A percentile compares a stretch with the other conserved stretches of the same genome.
These are phyloP conservation scores for Coremacera marginata DNA, from an alignment of 2,888 invertebrate genomes.

Conservation along the genomic window DNA sequence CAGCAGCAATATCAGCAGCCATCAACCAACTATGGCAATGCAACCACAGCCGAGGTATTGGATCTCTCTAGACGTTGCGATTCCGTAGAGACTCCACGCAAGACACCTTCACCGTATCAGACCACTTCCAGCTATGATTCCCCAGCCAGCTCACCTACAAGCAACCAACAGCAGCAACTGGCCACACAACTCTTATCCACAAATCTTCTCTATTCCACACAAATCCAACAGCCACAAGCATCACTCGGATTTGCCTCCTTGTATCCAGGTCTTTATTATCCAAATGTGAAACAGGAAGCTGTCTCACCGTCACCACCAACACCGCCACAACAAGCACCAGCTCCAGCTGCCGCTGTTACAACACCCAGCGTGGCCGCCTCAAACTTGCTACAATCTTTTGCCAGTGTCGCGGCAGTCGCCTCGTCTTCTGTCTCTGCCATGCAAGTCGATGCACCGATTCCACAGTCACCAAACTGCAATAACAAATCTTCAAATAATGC, in stretches of 20 bases:
- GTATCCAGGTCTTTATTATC: conserved; percentile 57
- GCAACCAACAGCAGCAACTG: conserved; percentile 14
- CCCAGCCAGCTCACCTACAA: conserved; percentile 56
- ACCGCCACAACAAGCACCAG: conserved; percentile 45
- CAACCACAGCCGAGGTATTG: conserved; percentile 58
- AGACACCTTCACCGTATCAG: conserved; percentile 67
- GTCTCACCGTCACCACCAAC: conserved; percentile 38
- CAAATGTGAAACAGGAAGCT: conserved; percentile 54
- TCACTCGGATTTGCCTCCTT: conserved; percentile 44
- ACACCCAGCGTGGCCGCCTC: conserved; percentile 44
- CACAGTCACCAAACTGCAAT: conserved; percentile 37
- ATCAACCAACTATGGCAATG: background rate
- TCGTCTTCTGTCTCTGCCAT: conserved; percentile 49
- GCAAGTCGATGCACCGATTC: conserved; percentile 48
- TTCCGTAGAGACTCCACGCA: conserved; percentile 62
- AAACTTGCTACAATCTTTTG: conserved; percentile 51
- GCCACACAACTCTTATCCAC: conserved; percentile 19
- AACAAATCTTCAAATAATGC: conserved; percentile 43
- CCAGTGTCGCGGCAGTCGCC: conserved; percentile 49
- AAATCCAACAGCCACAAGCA: conserved; percentile 43
- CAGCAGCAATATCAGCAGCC: conserved; percentile 30
- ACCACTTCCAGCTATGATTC: conserved; percentile 64
- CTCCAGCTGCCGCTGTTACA: conserved; percentile 29
- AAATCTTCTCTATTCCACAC: conserved; percentile 39
- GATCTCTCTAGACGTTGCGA: conserved; percentile 68